Percentiles rank a stretch among this genome's conserved stretches.
Evolutionary conservation across 2,113 vertebrate genomes (phyloP).

Genomic region (Chaetodon auriga): DNA sequence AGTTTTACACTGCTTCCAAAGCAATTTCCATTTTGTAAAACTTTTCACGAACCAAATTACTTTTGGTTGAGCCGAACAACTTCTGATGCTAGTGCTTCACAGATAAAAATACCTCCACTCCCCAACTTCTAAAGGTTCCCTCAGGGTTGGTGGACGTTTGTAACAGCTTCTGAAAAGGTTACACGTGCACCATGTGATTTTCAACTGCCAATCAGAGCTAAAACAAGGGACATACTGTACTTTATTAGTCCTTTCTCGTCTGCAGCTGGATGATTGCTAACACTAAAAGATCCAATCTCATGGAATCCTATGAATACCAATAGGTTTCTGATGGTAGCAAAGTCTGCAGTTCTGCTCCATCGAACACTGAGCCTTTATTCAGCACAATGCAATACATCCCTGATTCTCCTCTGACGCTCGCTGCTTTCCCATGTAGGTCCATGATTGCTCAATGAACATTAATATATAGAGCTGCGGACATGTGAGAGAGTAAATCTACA

Average conservation of each 20-base stretch:
- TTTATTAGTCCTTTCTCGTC: background rate
- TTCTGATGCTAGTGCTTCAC: background rate
- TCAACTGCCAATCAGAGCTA: background rate
- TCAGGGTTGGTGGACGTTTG: background rate
- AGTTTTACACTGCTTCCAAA: background rate
- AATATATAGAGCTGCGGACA: constrained; percentile 56
- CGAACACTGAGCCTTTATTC: constrained; percentile 32
- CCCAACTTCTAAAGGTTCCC: background rate
- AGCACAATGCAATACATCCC: constrained; percentile 27
- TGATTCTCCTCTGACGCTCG: constrained; percentile 11
- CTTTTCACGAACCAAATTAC: background rate
- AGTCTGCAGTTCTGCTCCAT: constrained; percentile 37
- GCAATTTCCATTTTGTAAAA: background rate
- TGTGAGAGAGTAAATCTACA: constrained; percentile 56
- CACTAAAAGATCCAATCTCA: constrained; percentile 32
- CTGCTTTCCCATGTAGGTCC: constrained; percentile 15
- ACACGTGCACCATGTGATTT: background rate
- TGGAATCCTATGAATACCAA: constrained; percentile 41
- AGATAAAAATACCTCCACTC: background rate
- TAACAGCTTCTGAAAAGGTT: constrained; percentile 6
- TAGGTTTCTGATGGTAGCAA: constrained; percentile 13
- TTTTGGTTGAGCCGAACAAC: background rate
- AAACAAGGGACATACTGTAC: background rate
- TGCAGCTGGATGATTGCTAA: constrained; percentile 1
- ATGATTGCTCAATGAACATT: constrained; percentile 72